These are phyloP conservation scores for Coendou prehensilis DNA, from an alignment of 2,797 vertebrate genomes.

Conservation along the genomic window DNA sequence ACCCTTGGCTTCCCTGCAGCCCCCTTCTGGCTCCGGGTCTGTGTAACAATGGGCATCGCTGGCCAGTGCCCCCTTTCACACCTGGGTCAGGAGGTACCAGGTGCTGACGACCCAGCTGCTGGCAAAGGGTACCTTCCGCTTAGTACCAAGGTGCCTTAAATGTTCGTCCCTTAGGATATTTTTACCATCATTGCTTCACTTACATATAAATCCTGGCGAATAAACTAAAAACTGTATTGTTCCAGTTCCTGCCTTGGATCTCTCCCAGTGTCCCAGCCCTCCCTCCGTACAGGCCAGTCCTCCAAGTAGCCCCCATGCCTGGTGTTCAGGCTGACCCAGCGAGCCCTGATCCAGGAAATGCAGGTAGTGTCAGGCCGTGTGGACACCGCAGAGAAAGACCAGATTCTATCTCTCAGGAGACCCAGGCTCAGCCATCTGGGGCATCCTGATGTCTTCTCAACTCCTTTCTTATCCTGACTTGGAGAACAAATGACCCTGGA, in stretches of 20 bases:
- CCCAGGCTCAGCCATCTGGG: neutral
- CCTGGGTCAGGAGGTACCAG: neutral
- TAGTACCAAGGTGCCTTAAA: neutral
- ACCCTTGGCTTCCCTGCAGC: neutral
- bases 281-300: neutral
- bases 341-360: neutral
- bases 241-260: neutral
- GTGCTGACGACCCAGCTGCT: neutral
- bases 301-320: neutral
- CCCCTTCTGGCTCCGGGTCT: neutral
- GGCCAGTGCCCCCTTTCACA: no score
- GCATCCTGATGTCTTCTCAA: neutral
- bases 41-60: neutral
- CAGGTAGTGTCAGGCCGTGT: neutral
- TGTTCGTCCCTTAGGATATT: neutral
- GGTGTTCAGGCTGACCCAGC: neutral
- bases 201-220: neutral
- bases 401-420: neutral
- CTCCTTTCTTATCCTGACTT: neutral
- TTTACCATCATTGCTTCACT: neutral
- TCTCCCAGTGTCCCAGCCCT: neutral
- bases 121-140: neutral
- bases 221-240: neutral
- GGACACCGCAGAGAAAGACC: neutral
- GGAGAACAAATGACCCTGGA: neutral